Conservation (phyloP, 2,888 invertebrate species). For the Dryocosmus kuriphilus region DNA sequence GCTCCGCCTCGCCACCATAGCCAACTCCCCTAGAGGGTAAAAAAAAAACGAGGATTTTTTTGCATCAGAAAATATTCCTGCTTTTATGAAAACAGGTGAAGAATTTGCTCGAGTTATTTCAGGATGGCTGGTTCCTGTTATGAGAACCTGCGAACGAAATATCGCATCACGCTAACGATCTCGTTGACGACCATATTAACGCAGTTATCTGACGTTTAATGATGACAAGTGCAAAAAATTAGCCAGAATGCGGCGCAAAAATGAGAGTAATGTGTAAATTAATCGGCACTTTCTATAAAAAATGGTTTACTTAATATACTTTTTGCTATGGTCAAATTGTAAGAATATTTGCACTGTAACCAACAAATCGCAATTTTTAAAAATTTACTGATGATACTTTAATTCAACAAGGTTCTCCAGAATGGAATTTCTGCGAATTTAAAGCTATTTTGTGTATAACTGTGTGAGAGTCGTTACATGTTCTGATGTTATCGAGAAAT, state of each 20-base stretch:
- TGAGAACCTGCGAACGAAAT: not conserved
- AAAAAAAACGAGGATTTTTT: no score
- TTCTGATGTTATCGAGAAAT: constrained; percentile 37
- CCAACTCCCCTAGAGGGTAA: no score
- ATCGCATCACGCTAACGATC: constrained; percentile 12
- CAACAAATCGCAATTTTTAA: not conserved
- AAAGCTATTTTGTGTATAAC: constrained; percentile 7
- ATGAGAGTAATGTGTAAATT: no score
- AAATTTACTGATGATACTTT: not conserved
- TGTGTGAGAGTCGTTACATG: constrained; percentile 33
- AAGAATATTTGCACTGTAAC: not conserved
- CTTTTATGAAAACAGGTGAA: not conserved
- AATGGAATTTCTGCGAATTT: constrained; percentile 22
- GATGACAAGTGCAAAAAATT: constrained; percentile 27
- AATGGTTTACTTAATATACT: no score
- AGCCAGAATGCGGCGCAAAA: no score
- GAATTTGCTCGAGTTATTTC: not conserved
- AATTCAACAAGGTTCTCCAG: not conserved
- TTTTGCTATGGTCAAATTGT: no score
- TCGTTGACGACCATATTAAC: constrained; percentile 17
- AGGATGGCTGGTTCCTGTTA: not conserved
- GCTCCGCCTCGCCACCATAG: no score
- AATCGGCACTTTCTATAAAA: no score
- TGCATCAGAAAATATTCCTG: no score
- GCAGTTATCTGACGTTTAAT: constrained; percentile 26